Evolutionary conservation across 2,888 invertebrate species (phyloP), one percentile per base, ranked within the genome.

Genomic region (Dugesia japonica): DNA sequence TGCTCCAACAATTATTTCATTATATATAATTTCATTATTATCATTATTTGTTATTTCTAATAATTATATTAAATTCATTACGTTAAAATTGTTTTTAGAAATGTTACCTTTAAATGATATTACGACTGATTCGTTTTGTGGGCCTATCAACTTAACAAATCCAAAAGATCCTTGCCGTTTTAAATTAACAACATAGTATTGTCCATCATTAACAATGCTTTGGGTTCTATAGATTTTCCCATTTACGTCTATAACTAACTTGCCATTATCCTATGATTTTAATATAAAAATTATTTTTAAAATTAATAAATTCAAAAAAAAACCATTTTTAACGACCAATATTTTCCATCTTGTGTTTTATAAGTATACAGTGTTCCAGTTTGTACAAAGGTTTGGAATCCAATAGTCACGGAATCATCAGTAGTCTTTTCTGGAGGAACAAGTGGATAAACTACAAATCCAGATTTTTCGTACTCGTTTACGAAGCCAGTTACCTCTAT

Each of bases 271-370:
- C 72, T 72, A 27, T 7, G 20, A 31, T 72, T n/a, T 4, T 72
- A 26, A 72, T 13, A n/a, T 72, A 31, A 31, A 17, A 23, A 4
- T 17, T 4, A 7, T n/a, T 28, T n/a, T n/a, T n/a, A n/a, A n/a
- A 31, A 27, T 26, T 28, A 72, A n/a, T 9, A 4, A 27, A 13
- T 17, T 28, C n/a, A 31, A 26, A 9, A 7, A 38, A 7, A 26
- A n/a, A 74, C 74, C 74, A 74, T 33, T 74, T 42, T 74, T 17
- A 74, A n/a, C 9, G 74, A 27, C 74, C 74, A 74, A 42, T 38
- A 74, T 26, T 38, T 28, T 42, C 74, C 74, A 17, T 74, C 74
- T 26, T 1, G 1, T n/a, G 74, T 74, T 9, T 13, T 33, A 71
- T 72, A 74, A 9, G 74, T 74, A 26, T 28, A 28, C 4, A 74